These are phyloP conservation scores for Oncorhynchus keta DNA, from an alignment of 2,113 vertebrate genomes.

Conservation along the genomic window DNA sequence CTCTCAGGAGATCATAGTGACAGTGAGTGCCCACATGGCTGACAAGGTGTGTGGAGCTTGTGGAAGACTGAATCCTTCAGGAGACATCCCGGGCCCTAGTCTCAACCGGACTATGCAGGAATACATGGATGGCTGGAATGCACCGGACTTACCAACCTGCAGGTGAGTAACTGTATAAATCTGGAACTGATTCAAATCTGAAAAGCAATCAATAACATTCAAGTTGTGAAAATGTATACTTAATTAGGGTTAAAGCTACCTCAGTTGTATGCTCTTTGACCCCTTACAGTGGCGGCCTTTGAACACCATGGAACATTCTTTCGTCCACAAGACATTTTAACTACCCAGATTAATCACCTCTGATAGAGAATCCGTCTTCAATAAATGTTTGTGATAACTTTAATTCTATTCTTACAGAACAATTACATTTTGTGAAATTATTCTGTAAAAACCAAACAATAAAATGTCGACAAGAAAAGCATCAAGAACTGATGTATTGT, in stretches of 20 bases:
- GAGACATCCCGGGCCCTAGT: not conserved
- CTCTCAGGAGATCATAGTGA: constrained; percentile 38
- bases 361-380: not conserved
- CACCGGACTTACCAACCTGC: constrained; percentile 42
- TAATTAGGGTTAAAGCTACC: not conserved
- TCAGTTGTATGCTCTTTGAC: not conserved
- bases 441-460: not conserved
- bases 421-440: not conserved
- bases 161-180: constrained; percentile 27
- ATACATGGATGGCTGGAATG: constrained; percentile 46
- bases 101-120: not conserved
- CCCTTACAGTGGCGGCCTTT: not conserved
- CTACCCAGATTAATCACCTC: not conserved
- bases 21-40: constrained; percentile 18
- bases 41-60: constrained; percentile 52
- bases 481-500: not conserved
- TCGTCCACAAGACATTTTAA: too few species aligned
- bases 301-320: too few species aligned
- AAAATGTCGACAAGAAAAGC: not conserved
- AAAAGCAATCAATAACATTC: not conserved
- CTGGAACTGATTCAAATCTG: not conserved
- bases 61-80: constrained; percentile 28
- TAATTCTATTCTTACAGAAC: too few species aligned
- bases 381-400: too few species aligned
- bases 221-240: not conserved